These are phyloP conservation scores for Bradypodion pumilum DNA, from an alignment of 2,797 vertebrate genomes.

Conservation along the genomic window DNA sequence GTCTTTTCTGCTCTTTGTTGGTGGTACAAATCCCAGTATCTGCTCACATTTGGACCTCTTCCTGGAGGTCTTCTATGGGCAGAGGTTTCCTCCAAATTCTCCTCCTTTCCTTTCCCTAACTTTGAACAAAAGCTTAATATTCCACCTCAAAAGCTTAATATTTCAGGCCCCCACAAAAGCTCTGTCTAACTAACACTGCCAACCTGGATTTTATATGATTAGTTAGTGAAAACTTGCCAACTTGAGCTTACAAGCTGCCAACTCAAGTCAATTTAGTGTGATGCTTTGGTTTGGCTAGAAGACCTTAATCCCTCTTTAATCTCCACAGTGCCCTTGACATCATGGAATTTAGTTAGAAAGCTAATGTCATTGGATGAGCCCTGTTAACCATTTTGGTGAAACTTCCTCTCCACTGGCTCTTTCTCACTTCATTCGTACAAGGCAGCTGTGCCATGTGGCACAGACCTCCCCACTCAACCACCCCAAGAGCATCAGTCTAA, in stretches of 20 bases:
- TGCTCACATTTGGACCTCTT: no score
- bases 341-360: constrained; percentile 78
- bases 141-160: constrained; percentile 76
- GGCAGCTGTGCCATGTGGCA: constrained; percentile 59
- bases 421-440: constrained; percentile 32
- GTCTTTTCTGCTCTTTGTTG: no score
- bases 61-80: no score
- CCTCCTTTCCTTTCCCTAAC: constrained; percentile 63
- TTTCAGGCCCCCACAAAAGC: constrained; percentile 67
- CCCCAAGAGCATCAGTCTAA: constrained; percentile 62
- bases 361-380: constrained; percentile 76
- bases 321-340: constrained; percentile 78
- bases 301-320: constrained; percentile 76
- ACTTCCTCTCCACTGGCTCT: constrained; percentile 49
- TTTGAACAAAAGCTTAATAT: constrained; percentile 78
- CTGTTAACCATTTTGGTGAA: constrained; percentile 74
- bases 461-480: neutral
- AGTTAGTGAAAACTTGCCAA: constrained; percentile 75
- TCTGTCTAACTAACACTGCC: constrained; percentile 60
- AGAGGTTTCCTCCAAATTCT: constrained; percentile 77
- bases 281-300: constrained; percentile 73
- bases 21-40: no score
- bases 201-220: constrained; percentile 73
- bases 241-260: constrained; percentile 66
- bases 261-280: constrained; percentile 77